Evolutionary conservation across 2,797 vertebrate genomes (phyloP).

Genomic region (Schizopygopsis pylzovi): DNA sequence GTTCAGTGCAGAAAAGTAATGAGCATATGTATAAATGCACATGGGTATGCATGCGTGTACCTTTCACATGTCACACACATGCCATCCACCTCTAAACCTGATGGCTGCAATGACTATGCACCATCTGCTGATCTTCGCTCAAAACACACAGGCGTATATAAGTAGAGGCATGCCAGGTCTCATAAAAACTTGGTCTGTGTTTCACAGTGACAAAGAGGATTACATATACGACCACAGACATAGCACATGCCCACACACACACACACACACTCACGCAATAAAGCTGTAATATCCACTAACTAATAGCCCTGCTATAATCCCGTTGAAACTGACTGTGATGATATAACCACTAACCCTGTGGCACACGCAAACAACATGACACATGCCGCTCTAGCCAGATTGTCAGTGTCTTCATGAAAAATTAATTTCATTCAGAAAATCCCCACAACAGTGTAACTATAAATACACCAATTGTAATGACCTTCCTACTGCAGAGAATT

Average conservation of each 20-base stretch:
- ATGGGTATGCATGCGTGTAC: conserved; percentile 12
- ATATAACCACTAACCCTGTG: conserved; percentile 8
- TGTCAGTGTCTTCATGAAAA: neutral
- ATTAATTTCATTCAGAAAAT: neutral
- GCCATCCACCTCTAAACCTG: conserved; percentile 31
- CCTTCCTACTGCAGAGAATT: too few relatives aligned
- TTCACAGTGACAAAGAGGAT: conserved; percentile 49
- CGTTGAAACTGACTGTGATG: conserved; percentile 8
- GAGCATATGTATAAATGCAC: conserved; percentile 3
- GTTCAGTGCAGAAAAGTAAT: conserved; percentile 28
- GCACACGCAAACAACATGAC: neutral
- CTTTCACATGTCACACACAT: conserved; percentile 22
- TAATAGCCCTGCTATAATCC: conserved; percentile 41
- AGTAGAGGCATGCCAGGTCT: conserved; percentile 35
- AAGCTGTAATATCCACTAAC: conserved; percentile 37
- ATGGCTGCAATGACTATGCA: conserved; percentile 49
- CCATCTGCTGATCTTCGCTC: conserved; percentile 55
- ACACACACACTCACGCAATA: conserved; percentile 12
- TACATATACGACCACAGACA: conserved; percentile 21
- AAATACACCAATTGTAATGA: neutral
- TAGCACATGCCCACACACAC: conserved; percentile 3
- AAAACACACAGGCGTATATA: conserved; percentile 25
- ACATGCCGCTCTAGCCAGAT: neutral
- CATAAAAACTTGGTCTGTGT: conserved; percentile 51
- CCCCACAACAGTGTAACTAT: conserved; percentile 3